phyloP scores from a whole-genome alignment of 2,113 vertebrate genomes.

The Gasterosteus aculeatus region DNA sequence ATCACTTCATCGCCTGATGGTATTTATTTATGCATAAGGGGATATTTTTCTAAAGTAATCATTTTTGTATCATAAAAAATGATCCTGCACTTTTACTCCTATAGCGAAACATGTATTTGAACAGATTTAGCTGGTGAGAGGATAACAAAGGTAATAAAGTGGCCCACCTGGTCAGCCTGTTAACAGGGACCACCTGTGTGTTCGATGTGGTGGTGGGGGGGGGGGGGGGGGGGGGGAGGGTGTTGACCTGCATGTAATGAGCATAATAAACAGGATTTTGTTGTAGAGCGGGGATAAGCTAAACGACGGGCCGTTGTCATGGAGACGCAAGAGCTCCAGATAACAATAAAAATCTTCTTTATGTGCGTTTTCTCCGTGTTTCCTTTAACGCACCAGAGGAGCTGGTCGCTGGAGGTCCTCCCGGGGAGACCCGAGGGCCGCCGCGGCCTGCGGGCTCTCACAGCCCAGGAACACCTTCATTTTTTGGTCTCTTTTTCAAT shows the following conservation, averaged over 20 bases:
- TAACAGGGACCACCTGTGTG: neutral
- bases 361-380: neutral
- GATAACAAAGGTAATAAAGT: neutral
- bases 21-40: neutral
- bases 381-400: neutral
- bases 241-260: neutral
- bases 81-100: neutral
- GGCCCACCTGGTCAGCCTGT: neutral
- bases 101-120: neutral
- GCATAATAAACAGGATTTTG: neutral
- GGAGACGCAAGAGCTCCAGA: conserved; percentile 47
- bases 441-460: conserved; percentile 50
- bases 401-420: conserved; percentile 2
- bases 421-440: conserved; percentile 45
- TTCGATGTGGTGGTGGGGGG: too few species aligned
- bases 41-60: neutral
- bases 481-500: conserved; percentile 10
- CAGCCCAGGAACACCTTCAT: conserved; percentile 32
- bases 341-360: conserved; percentile 9
- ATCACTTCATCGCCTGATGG: neutral
- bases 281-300: neutral
- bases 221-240: too few species aligned
- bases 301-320: conserved; percentile 31
- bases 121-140: neutral
- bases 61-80: neutral